These are phyloP conservation scores for Tyto alba DNA, from an alignment of 2,113 vertebrate species.

Conservation along the genomic window DNA sequence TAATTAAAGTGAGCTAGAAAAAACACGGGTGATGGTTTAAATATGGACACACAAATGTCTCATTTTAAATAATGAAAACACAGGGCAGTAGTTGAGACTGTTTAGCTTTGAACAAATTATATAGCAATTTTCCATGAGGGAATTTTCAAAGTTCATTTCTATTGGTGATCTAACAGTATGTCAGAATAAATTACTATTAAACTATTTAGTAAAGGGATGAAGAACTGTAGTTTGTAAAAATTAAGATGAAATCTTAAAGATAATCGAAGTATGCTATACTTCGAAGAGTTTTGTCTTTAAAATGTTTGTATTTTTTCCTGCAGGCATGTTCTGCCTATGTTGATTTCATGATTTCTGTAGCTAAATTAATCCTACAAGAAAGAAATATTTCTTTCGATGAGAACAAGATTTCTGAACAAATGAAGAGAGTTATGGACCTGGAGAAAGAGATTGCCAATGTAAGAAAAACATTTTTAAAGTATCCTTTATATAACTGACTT, in stretches of 20 bases:
- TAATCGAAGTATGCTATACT: not conserved
- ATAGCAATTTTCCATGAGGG: not conserved
- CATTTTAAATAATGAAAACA: conserved; percentile 8
- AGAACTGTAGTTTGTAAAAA: not conserved
- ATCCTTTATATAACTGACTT: not conserved
- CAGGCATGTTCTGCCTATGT: conserved; percentile 89
- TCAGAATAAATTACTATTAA: not conserved
- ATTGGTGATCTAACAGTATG: not conserved
- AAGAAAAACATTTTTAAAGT: conserved; percentile 60
- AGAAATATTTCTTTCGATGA: conserved; percentile 70
- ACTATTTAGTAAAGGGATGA: not conserved
- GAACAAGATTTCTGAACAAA: conserved; percentile 71
- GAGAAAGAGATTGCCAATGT: conserved; percentile 93
- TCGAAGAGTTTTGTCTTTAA: not conserved
- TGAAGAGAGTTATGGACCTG: conserved; percentile 82
- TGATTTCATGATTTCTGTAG: conserved; percentile 89
- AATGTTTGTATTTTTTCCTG: not conserved
- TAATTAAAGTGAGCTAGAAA: conserved; percentile 41
- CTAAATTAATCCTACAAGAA: conserved; percentile 83
- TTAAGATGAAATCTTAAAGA: not conserved
- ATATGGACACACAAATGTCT: not conserved
- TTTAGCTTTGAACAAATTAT: not conserved
- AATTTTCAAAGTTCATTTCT: not conserved
- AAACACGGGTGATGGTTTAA: not conserved
- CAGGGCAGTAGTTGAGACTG: not conserved